These are phyloP conservation scores for Octopus bimaculoides DNA, from an alignment of 1,140 invertebrate species.

Conservation along the genomic window DNA sequence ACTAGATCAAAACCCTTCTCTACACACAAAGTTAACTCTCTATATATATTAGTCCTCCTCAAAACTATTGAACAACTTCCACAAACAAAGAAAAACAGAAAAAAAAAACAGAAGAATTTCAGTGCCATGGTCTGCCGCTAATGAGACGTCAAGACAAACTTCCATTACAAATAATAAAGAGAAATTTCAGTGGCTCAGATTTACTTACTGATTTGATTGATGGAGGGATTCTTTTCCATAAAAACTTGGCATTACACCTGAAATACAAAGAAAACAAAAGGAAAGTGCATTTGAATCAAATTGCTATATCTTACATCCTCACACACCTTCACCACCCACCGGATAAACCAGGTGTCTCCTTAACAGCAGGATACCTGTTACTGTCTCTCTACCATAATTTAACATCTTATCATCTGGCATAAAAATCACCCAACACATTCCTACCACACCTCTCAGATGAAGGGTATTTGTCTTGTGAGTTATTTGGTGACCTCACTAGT, in stretches of 20 bases:
- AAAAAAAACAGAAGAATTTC: neutral
- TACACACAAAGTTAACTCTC: neutral
- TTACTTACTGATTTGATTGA: constrained; percentile 64
- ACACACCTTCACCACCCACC: no score
- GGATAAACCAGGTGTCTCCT: no score
- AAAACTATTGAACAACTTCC: neutral
- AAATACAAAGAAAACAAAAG: constrained; percentile 39
- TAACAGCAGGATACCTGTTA: no score
- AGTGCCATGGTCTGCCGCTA: neutral
- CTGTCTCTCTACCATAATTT: no score
- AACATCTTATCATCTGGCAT: no score
- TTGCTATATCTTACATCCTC: no score
- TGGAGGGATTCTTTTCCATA: constrained; percentile 85
- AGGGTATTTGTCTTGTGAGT: no score
- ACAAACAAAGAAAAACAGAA: neutral
- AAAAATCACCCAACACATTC: no score
- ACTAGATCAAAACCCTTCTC: no score
- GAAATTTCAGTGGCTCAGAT: neutral
- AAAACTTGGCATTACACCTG: constrained; percentile 84
- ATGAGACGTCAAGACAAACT: neutral
- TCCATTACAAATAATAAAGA: neutral
- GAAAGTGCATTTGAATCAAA: no score
- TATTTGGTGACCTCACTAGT: no score
- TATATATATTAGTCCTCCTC: neutral
- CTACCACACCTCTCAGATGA: no score